Conservation (phyloP, 2,888 invertebrate species). For the Lochmaea crataegi region DNA sequence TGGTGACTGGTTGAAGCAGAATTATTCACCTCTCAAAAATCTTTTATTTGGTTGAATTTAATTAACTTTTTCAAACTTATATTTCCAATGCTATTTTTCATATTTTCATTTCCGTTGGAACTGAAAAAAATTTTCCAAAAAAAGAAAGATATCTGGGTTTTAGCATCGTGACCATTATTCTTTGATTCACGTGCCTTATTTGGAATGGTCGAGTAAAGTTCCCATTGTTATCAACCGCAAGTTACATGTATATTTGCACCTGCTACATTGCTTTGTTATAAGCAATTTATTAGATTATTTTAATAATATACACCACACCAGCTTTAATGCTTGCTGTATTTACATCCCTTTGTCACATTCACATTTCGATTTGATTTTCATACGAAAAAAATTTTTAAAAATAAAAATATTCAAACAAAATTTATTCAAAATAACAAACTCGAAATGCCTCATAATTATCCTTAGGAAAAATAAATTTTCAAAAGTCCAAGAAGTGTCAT, state of each 20-base stretch:
- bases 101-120: neutral
- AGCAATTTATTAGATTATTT: constrained; percentile 63
- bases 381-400: too few relatives aligned
- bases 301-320: constrained; percentile 52
- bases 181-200: constrained; percentile 55
- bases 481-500: too few relatives aligned
- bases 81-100: neutral
- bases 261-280: constrained; percentile 63
- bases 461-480: too few relatives aligned
- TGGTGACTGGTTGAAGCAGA: too few relatives aligned
- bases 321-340: constrained; percentile 22
- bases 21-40: too few relatives aligned
- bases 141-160: neutral
- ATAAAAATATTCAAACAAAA: too few relatives aligned
- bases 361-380: neutral
- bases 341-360: neutral
- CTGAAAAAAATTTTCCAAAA: neutral
- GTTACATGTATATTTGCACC: constrained; percentile 64
- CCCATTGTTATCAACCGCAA: constrained; percentile 60
- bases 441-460: too few relatives aligned
- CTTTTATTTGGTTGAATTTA: too few relatives aligned
- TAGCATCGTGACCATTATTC: constrained; percentile 51
- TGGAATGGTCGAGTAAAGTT: constrained; percentile 48
- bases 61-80: too few relatives aligned
- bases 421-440: too few relatives aligned